Evolutionary conservation across 2,888 invertebrate species (phyloP), one percentile per base, ranked within the genome.

Genomic region (Drosophila prostipennis): DNA sequence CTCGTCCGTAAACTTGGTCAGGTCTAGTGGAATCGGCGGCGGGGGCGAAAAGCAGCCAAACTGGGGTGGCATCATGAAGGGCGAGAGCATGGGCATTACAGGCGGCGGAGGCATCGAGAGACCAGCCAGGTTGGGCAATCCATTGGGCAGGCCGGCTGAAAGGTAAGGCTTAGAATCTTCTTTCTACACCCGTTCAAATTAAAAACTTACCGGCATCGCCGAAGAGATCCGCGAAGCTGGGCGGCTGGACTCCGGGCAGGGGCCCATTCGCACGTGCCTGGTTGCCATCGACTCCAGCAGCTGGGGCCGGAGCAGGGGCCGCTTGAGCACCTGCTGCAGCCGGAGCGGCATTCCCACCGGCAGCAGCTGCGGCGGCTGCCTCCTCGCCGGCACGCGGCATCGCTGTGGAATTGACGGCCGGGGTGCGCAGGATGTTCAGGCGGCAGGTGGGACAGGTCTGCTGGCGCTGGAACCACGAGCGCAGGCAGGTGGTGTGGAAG

Each of bases 401-500:
- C 2, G 87, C 83, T 4, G 87, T 79, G n/a, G 85, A 74, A 76
- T 89, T 89, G 19, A 89, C 58, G 60, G 89, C 76, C n/a, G 91
- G 93, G 57, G 93, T 92, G 6, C 94, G 93, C 79, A 94, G 89
- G 86, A 94, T 98, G 92, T 99, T 98, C 76, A 98, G 94, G 13
- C 99, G 95, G 91, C 99, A 99, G 5, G 99, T 99, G 1, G 99
- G 99, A 91, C 99, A 99, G 5, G 99, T 99, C 93, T 99, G 99
- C 91, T 99, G 99, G 8, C 99, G 95, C 93, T 99, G 99, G 93
- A 99, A 99, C 99, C 99, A 99, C 40, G 98, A 98, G 52, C 99
- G 95, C 59, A 99, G 94, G 92, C 99, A 99, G 58, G 97, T 96
- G 48, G 98, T 97, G 93, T 99, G 99, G 94, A 99, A 99, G 89